Evolutionary conservation across 2,797 vertebrate species (phyloP), one percentile per base, ranked within the genome.

Genomic region (Sebastes miniatus): DNA sequence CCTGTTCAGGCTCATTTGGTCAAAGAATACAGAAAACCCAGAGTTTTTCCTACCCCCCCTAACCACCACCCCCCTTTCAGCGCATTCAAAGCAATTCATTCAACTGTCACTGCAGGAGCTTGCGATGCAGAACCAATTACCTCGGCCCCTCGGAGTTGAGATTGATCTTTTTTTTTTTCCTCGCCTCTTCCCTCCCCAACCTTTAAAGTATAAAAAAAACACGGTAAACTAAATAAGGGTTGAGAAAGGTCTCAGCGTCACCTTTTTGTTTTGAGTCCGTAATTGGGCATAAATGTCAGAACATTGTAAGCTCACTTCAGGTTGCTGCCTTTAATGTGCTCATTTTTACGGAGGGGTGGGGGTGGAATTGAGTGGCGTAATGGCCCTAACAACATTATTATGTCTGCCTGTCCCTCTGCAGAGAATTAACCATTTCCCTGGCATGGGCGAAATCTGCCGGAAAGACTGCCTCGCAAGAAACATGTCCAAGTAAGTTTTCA

Each of bases 351-450:
- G 90, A 85, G 83, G 87, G 88, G 89, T 62, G 83, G 88, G 87
- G 90, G 90, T 88, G 85, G 88, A 95, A 93, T 91, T 95, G 93
- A 95, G 93, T 93, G 88, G 91, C 85, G 75, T 94, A 94, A 94
- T 95, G 91, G 89, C 85, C 91, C 85, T 93, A 94, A 95, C 95
- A 93, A 89, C 89, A 93, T 95, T 94, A 95, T 96, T 95, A 93
- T 95, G 94, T 93, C 92, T 86, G 87, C 95, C 87, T 94, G 95
- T 94, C 92, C 93, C 91, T 90, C 94, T 81, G 92, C 92, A 99
- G 98, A 98, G 98, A 95, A 99, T 99, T 96, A 99, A 99, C 96
- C 98, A 99, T 96, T 99, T 99, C 94, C 98, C 98, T 85, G 98
- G 98, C 94, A 99, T 99, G 98, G 98, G 98, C 11, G 98, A 99